Evolutionary conservation across 2,113 vertebrate genomes (phyloP).

Genomic region (Silurus glanis): DNA sequence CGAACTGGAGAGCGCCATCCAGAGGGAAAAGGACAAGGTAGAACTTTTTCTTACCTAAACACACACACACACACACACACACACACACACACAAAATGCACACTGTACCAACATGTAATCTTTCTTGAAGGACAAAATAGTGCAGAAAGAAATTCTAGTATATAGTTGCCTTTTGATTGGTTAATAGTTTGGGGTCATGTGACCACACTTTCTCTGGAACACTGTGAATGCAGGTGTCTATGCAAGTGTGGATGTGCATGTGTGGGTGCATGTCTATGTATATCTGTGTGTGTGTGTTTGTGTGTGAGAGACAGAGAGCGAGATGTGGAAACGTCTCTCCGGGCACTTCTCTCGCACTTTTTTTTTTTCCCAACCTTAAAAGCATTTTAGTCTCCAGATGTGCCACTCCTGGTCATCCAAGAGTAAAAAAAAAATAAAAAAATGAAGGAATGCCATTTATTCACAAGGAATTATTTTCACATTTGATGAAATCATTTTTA

Average conservation of each 20-base stretch:
- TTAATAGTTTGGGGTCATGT: background rate
- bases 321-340: conserved; percentile 20
- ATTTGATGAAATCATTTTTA: background rate
- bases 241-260: background rate
- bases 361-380: conserved; percentile 12
- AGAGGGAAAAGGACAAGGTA: conserved; percentile 92
- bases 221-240: background rate
- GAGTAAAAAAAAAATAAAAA: conserved; percentile 11
- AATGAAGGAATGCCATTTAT: background rate
- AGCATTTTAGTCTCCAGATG: conserved; percentile 34
- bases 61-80: background rate
- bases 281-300: background rate
- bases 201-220: background rate
- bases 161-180: background rate
- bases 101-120: too few species aligned
- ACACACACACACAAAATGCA: too few species aligned
- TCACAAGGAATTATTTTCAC: background rate
- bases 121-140: too few species aligned
- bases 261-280: background rate
- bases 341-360: conserved; percentile 18
- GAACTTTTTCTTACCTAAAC: background rate
- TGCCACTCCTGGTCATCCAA: conserved; percentile 34
- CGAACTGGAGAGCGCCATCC: conserved; percentile 81
- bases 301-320: background rate
- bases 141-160: background rate